Conservation (phyloP, 1,140 invertebrate genomes). For the Leptinotarsa lineolata region DNA sequence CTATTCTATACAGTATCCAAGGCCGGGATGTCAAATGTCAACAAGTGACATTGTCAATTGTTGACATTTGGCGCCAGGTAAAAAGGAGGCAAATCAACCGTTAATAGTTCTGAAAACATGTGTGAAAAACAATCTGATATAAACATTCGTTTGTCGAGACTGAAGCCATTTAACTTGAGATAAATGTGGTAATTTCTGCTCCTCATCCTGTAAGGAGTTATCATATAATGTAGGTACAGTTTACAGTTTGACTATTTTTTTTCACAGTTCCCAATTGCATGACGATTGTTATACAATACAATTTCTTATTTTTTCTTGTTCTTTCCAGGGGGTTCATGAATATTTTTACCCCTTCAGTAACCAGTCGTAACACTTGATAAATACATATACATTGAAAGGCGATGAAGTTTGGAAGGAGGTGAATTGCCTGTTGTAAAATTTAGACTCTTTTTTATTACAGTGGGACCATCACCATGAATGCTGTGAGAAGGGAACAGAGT, state of each 20-base stretch:
- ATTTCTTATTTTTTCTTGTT: too few relatives aligned
- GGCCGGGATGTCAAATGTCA: background rate
- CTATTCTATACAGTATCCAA: too few relatives aligned
- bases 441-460: background rate
- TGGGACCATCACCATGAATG: conserved; percentile 12
- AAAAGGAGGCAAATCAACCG: conserved; percentile 19
- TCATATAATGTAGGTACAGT: too few relatives aligned
- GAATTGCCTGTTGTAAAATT: background rate
- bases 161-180: background rate
- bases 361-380: too few relatives aligned
- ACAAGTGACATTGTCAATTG: background rate
- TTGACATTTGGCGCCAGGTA: conserved; percentile 25
- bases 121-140: background rate
- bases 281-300: too few relatives aligned
- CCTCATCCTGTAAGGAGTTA: too few relatives aligned
- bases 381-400: too few relatives aligned
- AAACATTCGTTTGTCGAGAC: conserved; percentile 5
- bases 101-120: background rate
- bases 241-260: too few relatives aligned
- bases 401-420: too few relatives aligned
- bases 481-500: background rate
- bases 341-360: too few relatives aligned
- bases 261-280: too few relatives aligned
- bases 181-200: background rate
- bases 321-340: too few relatives aligned